Evolutionary conservation across 53 echinoderm and acorn worm species (phyloP).

Genomic region (Mesocentrotus franciscanus): DNA sequence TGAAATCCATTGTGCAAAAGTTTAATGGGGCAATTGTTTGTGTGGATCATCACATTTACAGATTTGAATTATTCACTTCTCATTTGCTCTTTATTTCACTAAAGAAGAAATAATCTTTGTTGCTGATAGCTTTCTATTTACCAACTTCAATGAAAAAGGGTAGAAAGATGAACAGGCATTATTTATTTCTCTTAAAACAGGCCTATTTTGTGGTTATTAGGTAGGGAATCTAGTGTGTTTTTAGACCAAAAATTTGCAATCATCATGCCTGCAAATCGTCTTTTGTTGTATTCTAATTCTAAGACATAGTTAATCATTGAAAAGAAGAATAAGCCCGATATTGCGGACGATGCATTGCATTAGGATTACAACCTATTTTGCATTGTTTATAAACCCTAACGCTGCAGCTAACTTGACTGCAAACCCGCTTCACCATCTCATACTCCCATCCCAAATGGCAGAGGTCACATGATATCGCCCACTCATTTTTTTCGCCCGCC

Average conservation of each 20-base stretch:
- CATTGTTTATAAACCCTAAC: neutral
- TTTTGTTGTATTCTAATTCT: neutral
- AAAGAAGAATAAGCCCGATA: neutral
- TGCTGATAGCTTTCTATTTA: too few relatives aligned
- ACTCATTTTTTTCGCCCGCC: neutral
- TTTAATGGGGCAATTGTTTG: too few relatives aligned
- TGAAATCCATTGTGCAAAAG: too few relatives aligned
- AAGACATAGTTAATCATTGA: neutral
- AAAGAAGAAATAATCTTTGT: too few relatives aligned
- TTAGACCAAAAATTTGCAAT: neutral
- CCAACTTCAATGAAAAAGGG: too few relatives aligned
- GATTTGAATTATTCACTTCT: too few relatives aligned
- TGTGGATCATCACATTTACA: too few relatives aligned
- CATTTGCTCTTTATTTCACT: too few relatives aligned
- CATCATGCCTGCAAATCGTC: neutral
- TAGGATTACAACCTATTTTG: neutral
- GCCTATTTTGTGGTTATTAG: too few relatives aligned
- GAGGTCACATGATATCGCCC: constrained; percentile 10
- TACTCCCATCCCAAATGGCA: constrained; percentile 29
- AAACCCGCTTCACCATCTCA: neutral
- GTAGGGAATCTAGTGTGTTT: too few relatives aligned
- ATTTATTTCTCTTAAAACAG: too few relatives aligned
- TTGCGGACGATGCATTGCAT: neutral
- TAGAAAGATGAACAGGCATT: too few relatives aligned
- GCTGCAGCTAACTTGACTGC: neutral